A percentile compares a stretch with the other conserved stretches of the same genome.
Evolutionary conservation across 2,888 invertebrate genomes (phyloP).

Genomic region (Lathronympha strigana): DNA sequence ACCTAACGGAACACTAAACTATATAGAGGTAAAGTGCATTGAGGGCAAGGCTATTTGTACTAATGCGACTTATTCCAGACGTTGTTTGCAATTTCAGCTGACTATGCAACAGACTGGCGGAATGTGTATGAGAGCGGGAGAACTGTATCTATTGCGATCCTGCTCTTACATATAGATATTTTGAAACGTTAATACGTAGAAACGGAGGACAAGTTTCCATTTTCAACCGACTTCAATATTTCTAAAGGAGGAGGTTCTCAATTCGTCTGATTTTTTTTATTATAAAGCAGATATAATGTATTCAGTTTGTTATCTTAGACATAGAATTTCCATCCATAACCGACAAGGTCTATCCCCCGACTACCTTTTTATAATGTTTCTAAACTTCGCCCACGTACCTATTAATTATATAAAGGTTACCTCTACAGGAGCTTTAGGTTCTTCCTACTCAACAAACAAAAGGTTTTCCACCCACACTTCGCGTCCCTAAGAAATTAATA

Average conservation of each 20-base stretch:
- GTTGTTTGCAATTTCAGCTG: neutral
- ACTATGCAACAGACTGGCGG: conserved; percentile 1
- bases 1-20: no score
- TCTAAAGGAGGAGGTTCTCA: no score
- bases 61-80: neutral
- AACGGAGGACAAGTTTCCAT: neutral
- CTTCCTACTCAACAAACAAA: conserved; percentile 11
- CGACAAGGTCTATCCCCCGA: no score
- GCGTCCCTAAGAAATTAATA: conserved; percentile 9
- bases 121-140: neutral
- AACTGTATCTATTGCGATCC: neutral
- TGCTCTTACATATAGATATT: neutral
- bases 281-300: no score
- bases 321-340: no score
- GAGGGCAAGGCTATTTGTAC: conserved; percentile 15
- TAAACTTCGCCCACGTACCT: neutral
- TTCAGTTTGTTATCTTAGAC: no score
- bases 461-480: conserved; percentile 17
- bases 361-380: no score
- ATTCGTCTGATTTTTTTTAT: no score
- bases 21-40: conserved; percentile 15
- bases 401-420: neutral
- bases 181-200: neutral
- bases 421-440: conserved; percentile 1
- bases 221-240: no score